These are phyloP conservation scores for Saccopteryx leptura DNA, from an alignment of 2,113 vertebrate genomes.

Conservation along the genomic window DNA sequence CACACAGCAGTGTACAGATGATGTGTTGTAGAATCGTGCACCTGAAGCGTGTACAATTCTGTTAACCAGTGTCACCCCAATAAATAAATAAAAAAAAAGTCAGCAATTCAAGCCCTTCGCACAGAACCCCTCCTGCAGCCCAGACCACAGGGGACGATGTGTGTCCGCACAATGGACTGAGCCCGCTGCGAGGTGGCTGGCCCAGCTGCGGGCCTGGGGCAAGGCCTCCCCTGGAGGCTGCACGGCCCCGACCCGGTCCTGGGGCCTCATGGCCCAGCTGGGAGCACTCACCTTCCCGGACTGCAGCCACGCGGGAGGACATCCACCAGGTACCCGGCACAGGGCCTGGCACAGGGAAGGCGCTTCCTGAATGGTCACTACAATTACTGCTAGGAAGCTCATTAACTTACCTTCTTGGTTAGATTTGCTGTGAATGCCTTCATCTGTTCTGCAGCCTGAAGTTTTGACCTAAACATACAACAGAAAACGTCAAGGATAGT, in stretches of 20 bases:
- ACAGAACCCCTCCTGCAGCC: background rate
- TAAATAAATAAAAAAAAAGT: too few species aligned
- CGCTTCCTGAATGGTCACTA: background rate
- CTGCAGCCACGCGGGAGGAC: background rate
- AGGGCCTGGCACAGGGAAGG: background rate
- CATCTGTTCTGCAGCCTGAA: slow-evolving; percentile 50
- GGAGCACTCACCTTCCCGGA: background rate
- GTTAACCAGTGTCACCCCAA: too few species aligned
- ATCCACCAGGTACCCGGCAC: background rate
- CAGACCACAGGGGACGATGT: background rate
- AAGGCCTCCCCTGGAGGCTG: background rate
- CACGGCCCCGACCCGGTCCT: background rate
- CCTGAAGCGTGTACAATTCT: too few species aligned
- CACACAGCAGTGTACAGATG: too few species aligned
- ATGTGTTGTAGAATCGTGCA: too few species aligned
- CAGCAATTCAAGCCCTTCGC: too few species aligned
- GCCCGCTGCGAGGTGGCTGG: background rate
- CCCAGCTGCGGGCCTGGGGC: background rate
- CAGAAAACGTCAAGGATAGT: background rate
- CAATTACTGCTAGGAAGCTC: background rate
- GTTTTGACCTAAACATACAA: slow-evolving; percentile 83
- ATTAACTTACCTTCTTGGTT: slow-evolving; percentile 81
- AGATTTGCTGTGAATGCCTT: slow-evolving; percentile 73
- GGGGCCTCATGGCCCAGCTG: background rate
- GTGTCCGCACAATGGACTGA: rapidly evolving